A percentile compares a stretch with the other conserved stretches of the same genome.
phyloP scores from a whole-genome alignment of 2,888 invertebrate species.

The Pelosia muscerda region DNA sequence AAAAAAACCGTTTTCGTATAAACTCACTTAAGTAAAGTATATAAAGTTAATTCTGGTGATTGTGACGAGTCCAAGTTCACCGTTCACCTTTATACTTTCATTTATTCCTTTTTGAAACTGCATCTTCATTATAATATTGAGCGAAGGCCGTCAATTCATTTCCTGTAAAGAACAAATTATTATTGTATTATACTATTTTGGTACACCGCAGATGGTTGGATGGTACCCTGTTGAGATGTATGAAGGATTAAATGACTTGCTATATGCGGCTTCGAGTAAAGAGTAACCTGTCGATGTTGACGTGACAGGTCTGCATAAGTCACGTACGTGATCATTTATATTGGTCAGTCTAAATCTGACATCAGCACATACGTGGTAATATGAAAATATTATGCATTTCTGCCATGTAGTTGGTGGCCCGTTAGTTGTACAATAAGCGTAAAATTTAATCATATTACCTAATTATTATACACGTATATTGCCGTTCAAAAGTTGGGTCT shows the following conservation, averaged over 20 bases:
- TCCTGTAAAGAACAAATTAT: slow-evolving; percentile 22
- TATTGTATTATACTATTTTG: slow-evolving; percentile 19
- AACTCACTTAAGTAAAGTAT: not conserved
- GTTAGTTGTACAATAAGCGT: not conserved
- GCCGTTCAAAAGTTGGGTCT: not conserved
- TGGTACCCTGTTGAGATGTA: slow-evolving; percentile 36
- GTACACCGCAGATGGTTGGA: slow-evolving; percentile 31
- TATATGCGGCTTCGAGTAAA: slow-evolving; percentile 34
- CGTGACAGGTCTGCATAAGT: slow-evolving; percentile 42
- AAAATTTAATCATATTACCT: not conserved
- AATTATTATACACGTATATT: too few relatives aligned
- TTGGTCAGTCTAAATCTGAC: slow-evolving; percentile 17
- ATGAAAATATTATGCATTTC: not conserved
- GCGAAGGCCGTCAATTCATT: slow-evolving; percentile 21
- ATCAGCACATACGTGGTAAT: not conserved
- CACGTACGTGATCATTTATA: slow-evolving; percentile 52
- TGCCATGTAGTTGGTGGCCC: not conserved
- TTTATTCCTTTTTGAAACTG: slow-evolving; percentile 10
- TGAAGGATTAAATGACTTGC: slow-evolving; percentile 36
- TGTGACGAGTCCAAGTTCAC: not conserved
- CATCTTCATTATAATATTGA: slow-evolving; percentile 21
- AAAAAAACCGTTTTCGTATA: not conserved
- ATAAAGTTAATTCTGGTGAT: not conserved
- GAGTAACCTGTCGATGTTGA: slow-evolving; percentile 53
- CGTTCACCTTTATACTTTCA: slow-evolving; percentile 12